phyloP scores from a whole-genome alignment of 2,888 invertebrate genomes.

The Neoscelio sp. region DNA sequence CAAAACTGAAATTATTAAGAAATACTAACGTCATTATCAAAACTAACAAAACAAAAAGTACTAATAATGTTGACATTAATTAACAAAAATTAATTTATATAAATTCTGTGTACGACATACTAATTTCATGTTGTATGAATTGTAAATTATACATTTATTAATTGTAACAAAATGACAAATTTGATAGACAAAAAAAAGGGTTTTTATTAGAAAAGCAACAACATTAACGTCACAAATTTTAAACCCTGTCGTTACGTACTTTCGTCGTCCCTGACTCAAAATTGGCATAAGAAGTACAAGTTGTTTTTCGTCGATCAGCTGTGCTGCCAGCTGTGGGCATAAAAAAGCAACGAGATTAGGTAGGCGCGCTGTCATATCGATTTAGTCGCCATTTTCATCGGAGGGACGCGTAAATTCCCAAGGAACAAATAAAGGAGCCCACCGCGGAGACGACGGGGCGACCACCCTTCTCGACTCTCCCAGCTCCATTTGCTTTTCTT shows the following conservation, averaged over 20 bases:
- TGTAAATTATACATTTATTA: too few relatives aligned
- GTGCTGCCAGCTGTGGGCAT: slow-evolving; percentile 50
- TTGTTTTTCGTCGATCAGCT: slow-evolving; percentile 21
- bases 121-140: too few relatives aligned
- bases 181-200: too few relatives aligned
- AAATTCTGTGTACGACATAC: too few relatives aligned
- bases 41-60: too few relatives aligned
- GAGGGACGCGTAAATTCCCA: slow-evolving; percentile 49
- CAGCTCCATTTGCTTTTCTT: slow-evolving; percentile 47
- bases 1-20: too few relatives aligned
- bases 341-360: slow-evolving; percentile 51
- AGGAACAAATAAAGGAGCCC: slow-evolving; percentile 62
- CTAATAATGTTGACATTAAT: too few relatives aligned
- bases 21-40: too few relatives aligned
- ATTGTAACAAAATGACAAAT: too few relatives aligned
- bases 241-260: slow-evolving; percentile 23
- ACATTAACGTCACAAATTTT: too few relatives aligned
- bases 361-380: slow-evolving; percentile 57
- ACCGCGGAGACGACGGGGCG: slow-evolving; percentile 45
- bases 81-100: too few relatives aligned
- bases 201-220: too few relatives aligned
- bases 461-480: slow-evolving; percentile 63
- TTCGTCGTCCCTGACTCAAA: not conserved
- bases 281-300: not conserved
- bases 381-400: slow-evolving; percentile 60